Evolutionary conservation across 2,797 vertebrate species (phyloP).

Genomic region (Bufotes viridis): DNA sequence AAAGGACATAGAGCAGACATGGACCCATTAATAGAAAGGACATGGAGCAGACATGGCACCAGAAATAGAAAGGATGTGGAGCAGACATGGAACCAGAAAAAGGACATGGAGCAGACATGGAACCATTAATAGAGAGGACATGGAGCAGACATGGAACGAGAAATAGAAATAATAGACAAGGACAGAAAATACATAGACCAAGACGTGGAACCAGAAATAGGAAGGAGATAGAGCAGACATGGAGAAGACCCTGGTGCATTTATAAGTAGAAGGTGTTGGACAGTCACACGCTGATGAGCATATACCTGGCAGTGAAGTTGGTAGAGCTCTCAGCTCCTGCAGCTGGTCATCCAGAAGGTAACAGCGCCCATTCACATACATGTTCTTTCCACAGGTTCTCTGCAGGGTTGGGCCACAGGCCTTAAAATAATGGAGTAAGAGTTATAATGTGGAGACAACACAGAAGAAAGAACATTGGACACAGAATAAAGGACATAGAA

Average conservation of each 20-base stretch:
- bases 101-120: too few relatives aligned
- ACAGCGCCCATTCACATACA: constrained; percentile 64
- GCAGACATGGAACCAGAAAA: too few relatives aligned
- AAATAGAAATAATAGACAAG: too few relatives aligned
- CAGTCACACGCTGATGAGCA: background rate
- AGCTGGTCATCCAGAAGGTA: constrained; percentile 57
- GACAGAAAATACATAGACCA: too few relatives aligned
- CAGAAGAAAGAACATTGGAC: background rate
- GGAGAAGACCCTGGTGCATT: background rate
- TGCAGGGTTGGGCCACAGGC: constrained; percentile 65
- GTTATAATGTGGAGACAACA: background rate
- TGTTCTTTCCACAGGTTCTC: constrained; percentile 64
- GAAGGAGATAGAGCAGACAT: background rate
- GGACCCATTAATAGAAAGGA: too few relatives aligned
- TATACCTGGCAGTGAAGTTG: constrained; percentile 60
- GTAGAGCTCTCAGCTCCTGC: background rate
- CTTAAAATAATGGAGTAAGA: constrained; percentile 50
- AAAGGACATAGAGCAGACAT: too few relatives aligned
- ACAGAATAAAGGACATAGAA: background rate
- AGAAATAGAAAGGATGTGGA: too few relatives aligned
- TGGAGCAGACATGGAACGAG: too few relatives aligned
- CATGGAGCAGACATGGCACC: too few relatives aligned
- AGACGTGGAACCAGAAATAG: too few relatives aligned
- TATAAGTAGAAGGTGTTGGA: background rate
- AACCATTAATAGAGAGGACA: too few relatives aligned